Conservation (phyloP, 37 sponge, comb jelly and placozoan genomes). For the Dysidea cf. avara region DNA sequence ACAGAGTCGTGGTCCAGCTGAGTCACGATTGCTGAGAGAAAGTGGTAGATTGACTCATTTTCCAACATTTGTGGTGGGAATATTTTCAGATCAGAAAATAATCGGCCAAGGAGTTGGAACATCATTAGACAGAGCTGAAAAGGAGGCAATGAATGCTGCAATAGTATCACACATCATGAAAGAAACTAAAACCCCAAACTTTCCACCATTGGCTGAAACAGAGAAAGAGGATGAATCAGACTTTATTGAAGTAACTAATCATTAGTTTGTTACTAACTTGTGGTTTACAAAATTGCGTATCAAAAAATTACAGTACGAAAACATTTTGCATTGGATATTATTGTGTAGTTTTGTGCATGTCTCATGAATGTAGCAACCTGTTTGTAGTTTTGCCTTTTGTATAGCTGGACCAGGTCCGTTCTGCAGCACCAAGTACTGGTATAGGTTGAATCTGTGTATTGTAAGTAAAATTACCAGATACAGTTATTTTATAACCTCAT, state of each 20-base stretch:
- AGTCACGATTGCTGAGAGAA: slow-evolving; percentile 68
- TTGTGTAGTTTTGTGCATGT: no score
- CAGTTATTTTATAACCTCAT: background rate
- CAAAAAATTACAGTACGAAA: no score
- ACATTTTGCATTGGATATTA: no score
- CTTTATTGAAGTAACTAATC: no score
- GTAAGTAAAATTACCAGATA: background rate
- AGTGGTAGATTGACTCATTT: slow-evolving; percentile 83
- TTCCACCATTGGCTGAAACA: no score
- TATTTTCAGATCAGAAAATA: slow-evolving; percentile 63
- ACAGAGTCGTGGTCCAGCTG: slow-evolving; percentile 26
- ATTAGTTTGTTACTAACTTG: no score
- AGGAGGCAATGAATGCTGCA: slow-evolving; percentile 74
- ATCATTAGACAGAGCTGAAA: slow-evolving; percentile 73
- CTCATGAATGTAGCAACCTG: no score
- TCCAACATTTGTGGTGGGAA: slow-evolving; percentile 84
- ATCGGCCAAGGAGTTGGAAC: slow-evolving; percentile 80
- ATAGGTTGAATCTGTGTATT: slow-evolving; percentile 70
- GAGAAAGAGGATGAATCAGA: no score
- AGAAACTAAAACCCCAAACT: slow-evolving; percentile 17
- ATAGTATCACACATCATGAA: slow-evolving; percentile 56
- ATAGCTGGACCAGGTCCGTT: slow-evolving; percentile 50
- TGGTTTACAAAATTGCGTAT: no score
- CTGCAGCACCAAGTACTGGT: slow-evolving; percentile 68
- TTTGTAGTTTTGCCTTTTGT: no score